Base-by-base conservation (phyloP, 1,140 invertebrate species). In the Nebria ingens region DNA sequence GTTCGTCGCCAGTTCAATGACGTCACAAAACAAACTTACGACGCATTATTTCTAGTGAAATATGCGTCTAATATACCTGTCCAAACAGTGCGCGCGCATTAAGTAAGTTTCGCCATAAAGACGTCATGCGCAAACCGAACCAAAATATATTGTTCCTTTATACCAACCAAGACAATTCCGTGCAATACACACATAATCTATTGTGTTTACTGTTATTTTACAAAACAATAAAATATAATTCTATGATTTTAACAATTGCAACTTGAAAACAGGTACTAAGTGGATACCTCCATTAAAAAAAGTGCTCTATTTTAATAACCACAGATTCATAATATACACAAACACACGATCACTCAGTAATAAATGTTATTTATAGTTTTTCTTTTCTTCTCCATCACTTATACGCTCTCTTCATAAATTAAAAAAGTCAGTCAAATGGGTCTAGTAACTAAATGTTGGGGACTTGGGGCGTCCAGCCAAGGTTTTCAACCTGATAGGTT, bases 161-260 rank as follows among this genome's bases (percentile, higher is more conserved):
- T n/a, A n/a, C n/a, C n/a, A n/a, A n/a, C n/a, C n/a, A n/a, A n/a
- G n/a, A n/a, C n/a, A n/a, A n/a, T n/a, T 17, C 9, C 40, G 40
- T 45, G 40, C 17, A 17, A 45, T 12, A 45, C 17, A 45, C 9
- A 45, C 9, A n/a, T n/a, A n/a, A n/a, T n/a, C n/a, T n/a, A n/a
- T n/a, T n/a, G n/a, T n/a, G n/a, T n/a, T n/a, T n/a, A n/a, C n/a
- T n/a, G n/a, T n/a, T n/a, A n/a, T n/a, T n/a, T n/a, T n/a, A n/a
- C n/a, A 12, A 45, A 45, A 45, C 40, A 45, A 45, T 45, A 45
- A 45, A 45, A 45, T 45, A 45, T 12, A 45, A 45, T n/a, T 12
- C 17, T 17, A 4, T 12, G 3, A 12, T n/a, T 12, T 12, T 12
- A 45, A 45, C 40, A 45, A 45, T 45, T 45, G 40, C 40, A 45